Percentiles rank a stretch among this genome's conserved stretches.
phyloP scores from a whole-genome alignment of 1,140 invertebrate species.

The Polypedilum vanderplanki region DNA sequence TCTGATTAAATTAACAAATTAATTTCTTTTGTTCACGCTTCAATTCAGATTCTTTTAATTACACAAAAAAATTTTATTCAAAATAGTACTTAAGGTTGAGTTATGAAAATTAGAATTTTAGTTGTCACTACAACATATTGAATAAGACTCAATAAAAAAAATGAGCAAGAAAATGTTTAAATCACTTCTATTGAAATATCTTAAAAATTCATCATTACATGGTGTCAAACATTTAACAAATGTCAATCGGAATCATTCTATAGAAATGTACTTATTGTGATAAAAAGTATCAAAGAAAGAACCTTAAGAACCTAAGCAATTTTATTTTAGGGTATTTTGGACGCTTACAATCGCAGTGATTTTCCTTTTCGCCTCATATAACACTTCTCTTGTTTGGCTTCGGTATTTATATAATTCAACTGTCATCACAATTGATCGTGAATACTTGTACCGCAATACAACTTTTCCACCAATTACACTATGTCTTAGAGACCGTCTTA shows the following conservation, averaged over 20 bases:
- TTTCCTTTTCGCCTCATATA: neutral
- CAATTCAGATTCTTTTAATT: no score
- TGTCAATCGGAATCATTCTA: neutral
- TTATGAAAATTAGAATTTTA: no score
- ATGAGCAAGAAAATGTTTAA: no score
- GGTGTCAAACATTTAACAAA: neutral
- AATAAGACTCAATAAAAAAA: no score
- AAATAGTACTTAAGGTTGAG: no score
- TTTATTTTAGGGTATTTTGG: slow-evolving; percentile 12
- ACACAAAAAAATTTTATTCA: no score
- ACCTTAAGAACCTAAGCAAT: neutral
- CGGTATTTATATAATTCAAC: slow-evolving; percentile 37
- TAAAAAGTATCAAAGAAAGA: neutral
- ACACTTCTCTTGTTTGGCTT: slow-evolving; percentile 32
- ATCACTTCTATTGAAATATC: neutral
- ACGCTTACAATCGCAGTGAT: neutral
- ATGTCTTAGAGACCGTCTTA: slow-evolving; percentile 35
- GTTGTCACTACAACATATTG: no score
- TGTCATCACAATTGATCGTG: slow-evolving; percentile 40
- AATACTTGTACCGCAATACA: slow-evolving; percentile 39
- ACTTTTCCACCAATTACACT: slow-evolving; percentile 38
- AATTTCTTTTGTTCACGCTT: no score
- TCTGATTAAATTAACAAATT: no score
- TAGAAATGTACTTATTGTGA: neutral
- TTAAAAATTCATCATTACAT: neutral